Base-by-base conservation (phyloP, 37 sponge, comb jelly and placozoan genomes). In the Agelas oroides region DNA sequence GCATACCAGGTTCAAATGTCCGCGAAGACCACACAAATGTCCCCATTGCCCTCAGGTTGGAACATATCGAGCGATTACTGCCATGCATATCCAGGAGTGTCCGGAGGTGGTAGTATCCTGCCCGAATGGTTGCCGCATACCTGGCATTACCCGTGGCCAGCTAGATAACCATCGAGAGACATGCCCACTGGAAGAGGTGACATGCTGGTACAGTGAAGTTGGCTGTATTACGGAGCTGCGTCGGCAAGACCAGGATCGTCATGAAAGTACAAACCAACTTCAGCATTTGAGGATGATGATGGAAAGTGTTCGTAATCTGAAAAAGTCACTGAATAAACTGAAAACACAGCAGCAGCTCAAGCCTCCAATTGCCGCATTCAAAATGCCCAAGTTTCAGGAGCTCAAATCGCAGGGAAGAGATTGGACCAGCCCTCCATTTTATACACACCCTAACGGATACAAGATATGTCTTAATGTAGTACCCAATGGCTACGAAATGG, bases 381-480 rank as follows among this genome's bases (percentile, higher is more conserved):
- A 8, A 46, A 46, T 46, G 46, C 6, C 46, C 8, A 46, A 46
- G 46, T 46, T 46, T 46, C 46, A 46, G 46, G 46, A 46, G 46
- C 46, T 46, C 46, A 46, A 46, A 46, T 46, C 46, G 46, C 3
- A 46, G 8, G 27, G 62, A 61, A 61, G 12, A 5, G 62, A 23
- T 61, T 65, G 79, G 79, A 38, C 35, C 0, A 65, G 66, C 31
- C 58, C 56, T 24, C 70, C 76, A 17, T 84, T 84, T 67, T 75
- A 84, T 33, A 84, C 57, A 5, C 85, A 84, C 31, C 28, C 76
- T 36, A 0, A 55, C 12, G 85, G 85, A 25, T 84, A 84, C 37
- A 84, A 76, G 67, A 62, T 84, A 30, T 84, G 64, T 37, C 53
- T 84, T 0, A 54, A 20, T 0, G 58, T 84, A 20, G 14, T 17